These are phyloP conservation scores for Thera obeliscata DNA, from an alignment of 2,888 invertebrate genomes.

Conservation along the genomic window DNA sequence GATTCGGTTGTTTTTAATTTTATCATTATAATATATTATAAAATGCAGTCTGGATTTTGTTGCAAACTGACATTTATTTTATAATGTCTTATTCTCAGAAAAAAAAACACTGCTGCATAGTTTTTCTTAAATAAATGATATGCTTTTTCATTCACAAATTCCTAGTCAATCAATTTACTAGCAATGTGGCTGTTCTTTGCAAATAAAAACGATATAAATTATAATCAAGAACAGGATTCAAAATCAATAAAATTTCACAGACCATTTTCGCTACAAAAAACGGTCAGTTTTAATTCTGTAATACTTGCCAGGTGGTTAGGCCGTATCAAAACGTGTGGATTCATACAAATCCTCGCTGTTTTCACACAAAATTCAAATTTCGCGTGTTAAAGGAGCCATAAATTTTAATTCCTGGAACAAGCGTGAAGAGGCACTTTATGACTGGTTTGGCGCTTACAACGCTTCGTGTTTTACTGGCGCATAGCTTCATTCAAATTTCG, in stretches of 20 bases:
- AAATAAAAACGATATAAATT: constrained; percentile 10
- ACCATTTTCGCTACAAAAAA: constrained; percentile 35
- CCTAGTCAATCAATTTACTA: not conserved
- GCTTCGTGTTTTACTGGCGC: constrained; percentile 42
- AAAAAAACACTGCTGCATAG: not conserved
- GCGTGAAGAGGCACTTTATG: constrained; percentile 63
- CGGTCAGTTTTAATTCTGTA: constrained; percentile 42
- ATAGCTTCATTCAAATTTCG: constrained; percentile 57
- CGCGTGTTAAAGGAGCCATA: constrained; percentile 66
- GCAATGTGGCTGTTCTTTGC: not conserved
- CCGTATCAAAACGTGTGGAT: constrained; percentile 36
- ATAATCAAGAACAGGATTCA: constrained; percentile 18
- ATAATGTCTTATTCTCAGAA: not conserved
- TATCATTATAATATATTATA: constrained; percentile 24
- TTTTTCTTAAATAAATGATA: not conserved
- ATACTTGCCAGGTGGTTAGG: constrained; percentile 34
- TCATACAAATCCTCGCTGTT: constrained; percentile 47
- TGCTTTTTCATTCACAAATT: not conserved
- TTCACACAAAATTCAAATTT: constrained; percentile 64
- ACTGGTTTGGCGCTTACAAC: constrained; percentile 38
- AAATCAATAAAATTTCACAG: constrained; percentile 32
- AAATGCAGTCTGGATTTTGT: not conserved
- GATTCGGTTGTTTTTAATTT: constrained; percentile 29
- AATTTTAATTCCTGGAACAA: constrained; percentile 60
- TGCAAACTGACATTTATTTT: constrained; percentile 8